phyloP scores from a whole-genome alignment of 2,113 vertebrate species.

The Morone saxatilis region DNA sequence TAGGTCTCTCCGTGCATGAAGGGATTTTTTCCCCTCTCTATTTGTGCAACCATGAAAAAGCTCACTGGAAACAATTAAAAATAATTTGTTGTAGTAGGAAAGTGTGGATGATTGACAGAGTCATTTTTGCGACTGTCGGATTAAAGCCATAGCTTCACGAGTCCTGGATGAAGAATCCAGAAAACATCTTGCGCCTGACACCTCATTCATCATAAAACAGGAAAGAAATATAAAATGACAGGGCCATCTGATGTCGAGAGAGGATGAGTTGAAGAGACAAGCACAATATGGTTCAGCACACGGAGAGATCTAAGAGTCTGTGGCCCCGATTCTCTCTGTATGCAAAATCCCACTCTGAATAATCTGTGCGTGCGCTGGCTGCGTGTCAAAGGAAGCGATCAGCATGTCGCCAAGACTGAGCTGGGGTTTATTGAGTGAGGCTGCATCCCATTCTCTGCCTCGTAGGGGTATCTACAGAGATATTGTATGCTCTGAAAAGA shows the following conservation, averaged over 20 bases:
- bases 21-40: neutral
- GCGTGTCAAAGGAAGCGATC: constrained; percentile 37
- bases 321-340: constrained; percentile 5
- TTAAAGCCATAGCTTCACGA: constrained; percentile 35
- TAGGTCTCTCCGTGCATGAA: neutral
- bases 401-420: constrained; percentile 14
- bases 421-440: neutral
- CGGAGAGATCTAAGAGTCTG: neutral
- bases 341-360: constrained; percentile 12
- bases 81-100: constrained; percentile 15
- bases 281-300: constrained; percentile 62
- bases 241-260: constrained; percentile 52
- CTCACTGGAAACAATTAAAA: constrained; percentile 53
- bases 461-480: neutral
- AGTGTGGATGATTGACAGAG: constrained; percentile 63
- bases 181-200: constrained; percentile 74
- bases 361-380: constrained; percentile 1
- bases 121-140: constrained; percentile 55
- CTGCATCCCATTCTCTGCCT: neutral
- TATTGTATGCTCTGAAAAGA: constrained; percentile 14
- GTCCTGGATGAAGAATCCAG: constrained; percentile 57
- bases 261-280: constrained; percentile 46
- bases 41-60: constrained; percentile 29
- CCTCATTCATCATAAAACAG: constrained; percentile 77
- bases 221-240: constrained; percentile 73